Conservation (phyloP, 2,888 invertebrate species). For the Hipparchia semele region DNA sequence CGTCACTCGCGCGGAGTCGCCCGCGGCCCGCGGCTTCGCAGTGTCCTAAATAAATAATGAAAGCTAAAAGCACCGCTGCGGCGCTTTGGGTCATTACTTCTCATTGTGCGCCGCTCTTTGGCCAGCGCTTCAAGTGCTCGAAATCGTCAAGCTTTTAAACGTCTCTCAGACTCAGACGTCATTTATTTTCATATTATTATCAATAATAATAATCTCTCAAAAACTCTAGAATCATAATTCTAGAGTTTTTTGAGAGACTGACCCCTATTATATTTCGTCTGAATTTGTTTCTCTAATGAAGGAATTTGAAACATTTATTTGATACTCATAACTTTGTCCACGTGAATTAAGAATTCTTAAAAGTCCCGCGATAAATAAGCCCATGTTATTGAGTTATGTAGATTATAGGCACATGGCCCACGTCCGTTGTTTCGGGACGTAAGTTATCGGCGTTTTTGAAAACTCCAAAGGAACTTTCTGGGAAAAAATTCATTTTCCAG, state of each 20-base stretch:
- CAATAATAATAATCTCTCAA: no score
- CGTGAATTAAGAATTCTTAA: not conserved
- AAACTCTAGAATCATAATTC: no score
- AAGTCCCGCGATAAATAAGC: no score
- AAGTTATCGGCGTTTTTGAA: no score
- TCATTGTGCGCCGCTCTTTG: slow-evolving; percentile 5
- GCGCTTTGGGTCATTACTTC: slow-evolving; percentile 6
- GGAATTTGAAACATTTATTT: not conserved
- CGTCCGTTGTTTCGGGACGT: no score
- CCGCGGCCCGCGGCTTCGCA: not conserved
- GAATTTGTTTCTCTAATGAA: not conserved
- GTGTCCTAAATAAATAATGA: slow-evolving; percentile 12
- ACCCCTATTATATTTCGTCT: not conserved
- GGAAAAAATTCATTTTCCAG: no score
- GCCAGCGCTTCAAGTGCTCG: slow-evolving; percentile 4
- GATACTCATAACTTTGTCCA: not conserved
- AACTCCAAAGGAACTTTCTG: no score
- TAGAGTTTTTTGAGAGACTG: not conserved
- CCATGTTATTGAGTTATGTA: no score
- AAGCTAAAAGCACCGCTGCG: slow-evolving; percentile 5
- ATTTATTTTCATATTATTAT: not conserved
- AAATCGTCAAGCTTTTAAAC: slow-evolving; percentile 2
- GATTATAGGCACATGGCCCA: no score
- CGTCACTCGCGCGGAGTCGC: not conserved
- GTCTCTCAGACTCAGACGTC: slow-evolving; percentile 7